These are phyloP conservation scores for Danio aesculapii DNA, from an alignment of 2,797 vertebrate genomes.

Conservation along the genomic window DNA sequence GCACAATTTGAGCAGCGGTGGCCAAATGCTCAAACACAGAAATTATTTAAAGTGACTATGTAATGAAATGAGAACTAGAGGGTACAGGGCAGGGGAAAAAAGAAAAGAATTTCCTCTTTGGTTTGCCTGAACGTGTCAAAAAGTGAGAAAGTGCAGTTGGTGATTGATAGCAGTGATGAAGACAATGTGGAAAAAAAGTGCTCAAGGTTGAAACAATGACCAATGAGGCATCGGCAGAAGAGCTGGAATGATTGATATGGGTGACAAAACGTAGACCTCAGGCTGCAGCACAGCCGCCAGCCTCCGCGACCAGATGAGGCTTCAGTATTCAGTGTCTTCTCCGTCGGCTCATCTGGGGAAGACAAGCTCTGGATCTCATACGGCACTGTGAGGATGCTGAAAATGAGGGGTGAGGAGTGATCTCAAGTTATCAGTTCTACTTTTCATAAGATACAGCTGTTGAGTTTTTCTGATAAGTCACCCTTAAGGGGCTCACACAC, in stretches of 20 bases:
- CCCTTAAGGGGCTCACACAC: too few relatives aligned
- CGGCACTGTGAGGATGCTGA: constrained; percentile 14
- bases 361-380: constrained; percentile 21
- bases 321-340: constrained; percentile 25
- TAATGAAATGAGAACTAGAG: constrained; percentile 21
- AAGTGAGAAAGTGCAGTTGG: constrained; percentile 29
- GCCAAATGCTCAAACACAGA: constrained; percentile 15
- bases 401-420: constrained; percentile 5
- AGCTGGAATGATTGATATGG: constrained; percentile 70
- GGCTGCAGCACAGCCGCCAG: constrained; percentile 51
- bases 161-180: constrained; percentile 67
- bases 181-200: constrained; percentile 43
- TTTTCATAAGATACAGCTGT: neutral
- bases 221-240: constrained; percentile 63
- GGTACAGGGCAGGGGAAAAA: neutral
- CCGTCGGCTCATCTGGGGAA: constrained; percentile 45
- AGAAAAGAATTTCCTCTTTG: constrained; percentile 37
- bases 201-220: constrained; percentile 72
- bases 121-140: constrained; percentile 1
- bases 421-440: neutral
- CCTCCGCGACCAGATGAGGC: constrained; percentile 45
- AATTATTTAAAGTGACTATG: neutral
- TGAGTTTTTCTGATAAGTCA: neutral
- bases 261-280: constrained; percentile 65
- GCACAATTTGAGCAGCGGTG: constrained; percentile 26